These are phyloP conservation scores for Amniataba percoides DNA, from an alignment of 2,797 vertebrate genomes.

Conservation along the genomic window DNA sequence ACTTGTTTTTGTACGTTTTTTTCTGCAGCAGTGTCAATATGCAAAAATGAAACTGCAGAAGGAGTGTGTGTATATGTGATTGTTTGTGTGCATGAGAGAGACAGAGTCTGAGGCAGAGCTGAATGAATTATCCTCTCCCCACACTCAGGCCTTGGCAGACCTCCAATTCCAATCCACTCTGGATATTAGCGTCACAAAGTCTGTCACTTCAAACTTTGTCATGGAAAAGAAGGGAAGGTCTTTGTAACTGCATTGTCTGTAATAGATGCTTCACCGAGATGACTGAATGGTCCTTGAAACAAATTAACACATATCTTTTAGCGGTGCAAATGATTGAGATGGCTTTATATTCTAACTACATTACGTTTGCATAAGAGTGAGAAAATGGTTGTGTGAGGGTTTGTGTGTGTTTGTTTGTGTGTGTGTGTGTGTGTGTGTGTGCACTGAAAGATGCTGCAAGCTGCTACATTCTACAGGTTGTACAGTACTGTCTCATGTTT, in stretches of 20 bases:
- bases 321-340: slow-evolving; percentile 32
- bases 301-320: slow-evolving; percentile 52
- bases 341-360: slow-evolving; percentile 34
- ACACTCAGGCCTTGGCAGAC: slow-evolving; percentile 63
- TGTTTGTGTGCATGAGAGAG: slow-evolving; percentile 7
- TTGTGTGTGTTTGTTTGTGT: slow-evolving; percentile 22
- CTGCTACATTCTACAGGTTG: slow-evolving; percentile 77
- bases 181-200: slow-evolving; percentile 63
- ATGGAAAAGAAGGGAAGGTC: slow-evolving; percentile 31
- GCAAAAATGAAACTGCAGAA: slow-evolving; percentile 49
- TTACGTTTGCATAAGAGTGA: slow-evolving; percentile 33
- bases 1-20: slow-evolving; percentile 19
- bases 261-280: slow-evolving; percentile 45
- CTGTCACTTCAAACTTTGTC: slow-evolving; percentile 65
- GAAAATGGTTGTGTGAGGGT: slow-evolving; percentile 8
- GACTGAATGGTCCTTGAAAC: slow-evolving; percentile 54
- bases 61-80: not conserved
- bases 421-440: slow-evolving; percentile 18
- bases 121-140: slow-evolving; percentile 62
- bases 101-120: slow-evolving; percentile 39
- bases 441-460: slow-evolving; percentile 73
- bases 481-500: slow-evolving; percentile 60
- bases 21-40: slow-evolving; percentile 38
- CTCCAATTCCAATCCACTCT: slow-evolving; percentile 61
- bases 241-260: slow-evolving; percentile 40